Evolutionary conservation across 2,797 vertebrate species (phyloP).

Genomic region (Sebastes trivittatus): DNA sequence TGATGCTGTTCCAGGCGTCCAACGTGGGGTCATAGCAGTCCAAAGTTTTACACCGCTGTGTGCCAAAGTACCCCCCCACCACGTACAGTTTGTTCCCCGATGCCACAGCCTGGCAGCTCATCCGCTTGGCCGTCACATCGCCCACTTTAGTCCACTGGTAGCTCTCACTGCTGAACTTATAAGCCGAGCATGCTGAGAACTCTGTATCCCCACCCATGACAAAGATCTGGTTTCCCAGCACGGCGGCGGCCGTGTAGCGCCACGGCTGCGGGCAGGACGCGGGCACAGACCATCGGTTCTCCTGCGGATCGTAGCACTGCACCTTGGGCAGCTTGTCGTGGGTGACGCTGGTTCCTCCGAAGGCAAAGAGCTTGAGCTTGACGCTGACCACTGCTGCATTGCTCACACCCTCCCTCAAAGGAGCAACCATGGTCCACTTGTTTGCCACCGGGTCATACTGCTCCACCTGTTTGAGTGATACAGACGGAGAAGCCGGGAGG

Average conservation of each 20-base stretch:
- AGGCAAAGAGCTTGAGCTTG: slow-evolving; percentile 96
- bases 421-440: slow-evolving; percentile 99
- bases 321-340: slow-evolving; percentile 98
- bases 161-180: slow-evolving; percentile 97
- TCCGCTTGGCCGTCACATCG: slow-evolving; percentile 96
- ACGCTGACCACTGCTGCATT: slow-evolving; percentile 98
- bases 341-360: slow-evolving; percentile 95
- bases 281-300: slow-evolving; percentile 97
- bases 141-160: slow-evolving; percentile 99
- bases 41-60: slow-evolving; percentile 97
- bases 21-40: slow-evolving; percentile 97
- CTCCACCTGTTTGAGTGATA: slow-evolving; percentile 98
- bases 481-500: slow-evolving; percentile 95
- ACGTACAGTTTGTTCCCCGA: slow-evolving; percentile 98
- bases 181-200: slow-evolving; percentile 97
- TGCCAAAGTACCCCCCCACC: slow-evolving; percentile 98
- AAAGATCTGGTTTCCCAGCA: slow-evolving; percentile 97
- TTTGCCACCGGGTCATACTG: slow-evolving; percentile 95
- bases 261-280: slow-evolving; percentile 98
- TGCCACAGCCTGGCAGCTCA: slow-evolving; percentile 99
- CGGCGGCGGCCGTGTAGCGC: slow-evolving; percentile 98
- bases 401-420: slow-evolving; percentile 95
- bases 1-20: slow-evolving; percentile 98
- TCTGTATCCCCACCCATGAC: slow-evolving; percentile 98
- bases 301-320: slow-evolving; percentile 96